phyloP scores from a whole-genome alignment of 2,888 invertebrate species.

The Iphiclides podalirius region DNA sequence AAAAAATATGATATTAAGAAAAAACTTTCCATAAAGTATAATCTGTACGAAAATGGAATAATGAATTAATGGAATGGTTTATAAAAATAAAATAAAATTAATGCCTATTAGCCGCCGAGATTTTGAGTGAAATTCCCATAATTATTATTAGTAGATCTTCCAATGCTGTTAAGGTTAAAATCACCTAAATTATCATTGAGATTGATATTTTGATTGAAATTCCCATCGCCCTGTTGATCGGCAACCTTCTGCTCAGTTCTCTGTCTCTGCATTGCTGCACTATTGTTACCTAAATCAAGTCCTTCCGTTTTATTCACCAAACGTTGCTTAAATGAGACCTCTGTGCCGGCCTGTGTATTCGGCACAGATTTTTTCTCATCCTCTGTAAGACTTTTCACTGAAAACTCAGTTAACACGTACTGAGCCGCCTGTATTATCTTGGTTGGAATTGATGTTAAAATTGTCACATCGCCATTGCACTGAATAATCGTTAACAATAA shows the following conservation, averaged over 20 bases:
- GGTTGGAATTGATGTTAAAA: background rate
- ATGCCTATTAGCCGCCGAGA: no score
- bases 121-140: conserved; percentile 10
- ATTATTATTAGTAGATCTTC: conserved; percentile 5
- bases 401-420: conserved; percentile 1
- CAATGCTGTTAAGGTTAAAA: conserved; percentile 9
- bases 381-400: background rate
- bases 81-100: no score
- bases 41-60: no score
- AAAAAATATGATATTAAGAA: no score
- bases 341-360: background rate
- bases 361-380: background rate
- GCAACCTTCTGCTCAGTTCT: conserved; percentile 6
- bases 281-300: background rate
- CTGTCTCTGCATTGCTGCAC: background rate
- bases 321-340: background rate
- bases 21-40: no score
- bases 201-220: conserved; percentile 9
- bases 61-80: no score
- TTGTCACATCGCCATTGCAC: conserved; percentile 4
- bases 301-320: background rate
- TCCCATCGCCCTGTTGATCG: conserved; percentile 9
- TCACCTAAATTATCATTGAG: conserved; percentile 8
- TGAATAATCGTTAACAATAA: conserved; percentile 3
- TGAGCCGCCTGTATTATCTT: background rate